A percentile compares a stretch with the other conserved stretches of the same genome.
Conservation (phyloP, 2,113 vertebrate genomes). For the Parotia lawesii region DNA sequence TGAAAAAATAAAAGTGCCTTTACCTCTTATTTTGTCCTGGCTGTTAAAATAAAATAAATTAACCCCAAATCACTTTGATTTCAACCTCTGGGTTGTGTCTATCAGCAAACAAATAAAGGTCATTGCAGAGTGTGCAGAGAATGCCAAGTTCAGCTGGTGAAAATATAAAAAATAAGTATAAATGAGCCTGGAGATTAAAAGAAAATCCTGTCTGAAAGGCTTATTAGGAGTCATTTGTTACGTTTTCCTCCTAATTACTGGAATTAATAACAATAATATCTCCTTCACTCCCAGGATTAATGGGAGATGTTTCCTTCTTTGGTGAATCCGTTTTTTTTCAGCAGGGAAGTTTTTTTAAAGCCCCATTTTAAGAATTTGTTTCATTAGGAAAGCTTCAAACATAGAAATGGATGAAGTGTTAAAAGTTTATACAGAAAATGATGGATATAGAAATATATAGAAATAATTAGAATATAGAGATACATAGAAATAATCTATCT, state of each 20-base stretch:
- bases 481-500: background rate
- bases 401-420: background rate
- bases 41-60: background rate
- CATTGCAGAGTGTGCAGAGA: background rate
- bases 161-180: conserved; percentile 35
- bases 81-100: background rate
- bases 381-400: background rate
- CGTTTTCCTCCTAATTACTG: conserved; percentile 66
- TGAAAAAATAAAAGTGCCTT: background rate
- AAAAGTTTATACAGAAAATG: background rate
- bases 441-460: background rate
- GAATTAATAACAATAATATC: conserved; percentile 62
- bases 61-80: background rate
- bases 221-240: conserved; percentile 67
- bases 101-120: background rate
- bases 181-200: conserved; percentile 49
- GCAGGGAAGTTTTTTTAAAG: background rate
- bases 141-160: background rate
- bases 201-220: conserved; percentile 53
- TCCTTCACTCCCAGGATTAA: conserved; percentile 17
- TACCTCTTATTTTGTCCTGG: rapidly evolving
- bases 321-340: background rate
- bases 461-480: background rate
- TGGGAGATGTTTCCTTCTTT: background rate
- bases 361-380: background rate